phyloP scores from a whole-genome alignment of 2,888 invertebrate genomes.

The Pecten maximus region DNA sequence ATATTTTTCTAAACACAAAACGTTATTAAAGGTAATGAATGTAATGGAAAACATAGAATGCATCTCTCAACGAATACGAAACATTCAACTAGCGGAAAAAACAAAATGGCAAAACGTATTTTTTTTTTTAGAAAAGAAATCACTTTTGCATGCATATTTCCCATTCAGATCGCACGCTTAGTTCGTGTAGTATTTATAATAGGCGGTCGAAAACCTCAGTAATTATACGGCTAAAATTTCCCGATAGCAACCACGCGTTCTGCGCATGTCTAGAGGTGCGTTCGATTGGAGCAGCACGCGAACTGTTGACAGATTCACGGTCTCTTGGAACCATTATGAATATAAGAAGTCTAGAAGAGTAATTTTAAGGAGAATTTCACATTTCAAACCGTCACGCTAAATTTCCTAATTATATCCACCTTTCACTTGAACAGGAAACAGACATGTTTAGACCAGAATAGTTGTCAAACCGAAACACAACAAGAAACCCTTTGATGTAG shows the following conservation, averaged over 20 bases:
- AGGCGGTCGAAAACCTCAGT: conserved; percentile 22
- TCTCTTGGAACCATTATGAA: conserved; percentile 26
- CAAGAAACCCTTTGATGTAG: not conserved
- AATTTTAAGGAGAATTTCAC: conserved; percentile 35
- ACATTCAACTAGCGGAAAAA: not conserved
- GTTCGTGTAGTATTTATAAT: conserved; percentile 2
- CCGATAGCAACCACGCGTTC: conserved; percentile 16
- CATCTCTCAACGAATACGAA: not conserved
- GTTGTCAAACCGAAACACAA: conserved; percentile 15
- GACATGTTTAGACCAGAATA: conserved; percentile 33
- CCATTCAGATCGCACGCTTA: conserved; percentile 17
- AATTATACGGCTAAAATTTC: conserved; percentile 32
- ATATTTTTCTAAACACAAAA: not conserved
- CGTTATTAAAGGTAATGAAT: not conserved
- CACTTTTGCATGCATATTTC: conserved; percentile 33
- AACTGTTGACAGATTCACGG: conserved; percentile 33
- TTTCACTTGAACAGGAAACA: conserved; percentile 29
- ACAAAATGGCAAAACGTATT: not conserved
- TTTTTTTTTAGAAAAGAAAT: not conserved
- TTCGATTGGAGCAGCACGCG: conserved; percentile 35
- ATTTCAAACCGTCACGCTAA: conserved; percentile 29
- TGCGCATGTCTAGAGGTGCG: conserved; percentile 31
- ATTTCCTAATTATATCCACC: conserved; percentile 4
- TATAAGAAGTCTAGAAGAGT: conserved; percentile 17
- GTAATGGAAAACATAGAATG: not conserved